These are phyloP conservation scores for Muscina levida DNA, from an alignment of 2,888 invertebrate genomes.

Conservation along the genomic window DNA sequence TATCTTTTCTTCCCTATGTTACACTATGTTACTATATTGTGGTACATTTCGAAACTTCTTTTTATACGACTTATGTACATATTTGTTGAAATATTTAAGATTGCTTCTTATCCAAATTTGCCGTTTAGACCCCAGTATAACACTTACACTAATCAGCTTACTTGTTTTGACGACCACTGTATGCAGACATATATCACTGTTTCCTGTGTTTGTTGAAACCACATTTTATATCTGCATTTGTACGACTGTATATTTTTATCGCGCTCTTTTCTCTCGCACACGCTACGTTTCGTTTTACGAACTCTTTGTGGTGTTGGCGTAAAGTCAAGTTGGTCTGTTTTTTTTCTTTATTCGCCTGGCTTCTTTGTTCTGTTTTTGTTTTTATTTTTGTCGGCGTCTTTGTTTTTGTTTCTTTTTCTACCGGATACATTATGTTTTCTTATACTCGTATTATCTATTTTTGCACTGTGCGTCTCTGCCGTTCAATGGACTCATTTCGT, in stretches of 20 bases:
- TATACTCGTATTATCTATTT: slow-evolving; percentile 23
- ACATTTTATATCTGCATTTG: no score
- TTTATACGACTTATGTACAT: no score
- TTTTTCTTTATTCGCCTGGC: slow-evolving; percentile 6
- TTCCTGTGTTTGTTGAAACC: no score
- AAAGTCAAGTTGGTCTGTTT: slow-evolving; percentile 26
- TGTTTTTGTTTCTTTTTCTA: slow-evolving; percentile 55
- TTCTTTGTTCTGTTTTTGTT: slow-evolving; percentile 22
- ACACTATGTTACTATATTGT: no score
- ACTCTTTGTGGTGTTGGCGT: slow-evolving; percentile 15
- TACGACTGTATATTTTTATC: slow-evolving; percentile 32
- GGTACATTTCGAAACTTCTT: no score
- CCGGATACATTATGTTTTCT: slow-evolving; percentile 36
- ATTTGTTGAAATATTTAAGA: no score
- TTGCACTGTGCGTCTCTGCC: slow-evolving; percentile 17
- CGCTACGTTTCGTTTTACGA: no score
- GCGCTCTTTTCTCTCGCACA: slow-evolving; percentile 12
- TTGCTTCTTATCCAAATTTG: no score
- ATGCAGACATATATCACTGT: not conserved
- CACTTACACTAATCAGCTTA: no score
- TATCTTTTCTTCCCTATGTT: no score
- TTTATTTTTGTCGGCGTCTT: slow-evolving; percentile 3
- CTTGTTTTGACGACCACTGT: no score
- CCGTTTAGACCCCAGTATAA: no score
- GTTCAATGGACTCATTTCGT: not conserved